phyloP scores from a whole-genome alignment of 1,140 invertebrate genomes.

The Globodera ellingtonae region DNA sequence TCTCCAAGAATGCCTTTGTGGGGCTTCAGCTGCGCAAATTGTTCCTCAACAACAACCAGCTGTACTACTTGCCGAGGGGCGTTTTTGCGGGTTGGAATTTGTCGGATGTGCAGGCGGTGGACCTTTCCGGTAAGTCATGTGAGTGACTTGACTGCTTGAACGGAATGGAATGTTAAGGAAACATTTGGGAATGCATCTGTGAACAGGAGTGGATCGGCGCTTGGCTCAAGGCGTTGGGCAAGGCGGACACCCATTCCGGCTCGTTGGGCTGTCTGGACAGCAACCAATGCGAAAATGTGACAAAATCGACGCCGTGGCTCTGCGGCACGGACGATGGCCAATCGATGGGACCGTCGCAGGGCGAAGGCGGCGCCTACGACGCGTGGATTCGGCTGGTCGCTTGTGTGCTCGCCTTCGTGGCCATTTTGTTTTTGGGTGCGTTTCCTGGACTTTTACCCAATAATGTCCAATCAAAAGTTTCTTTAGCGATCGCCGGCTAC shows the following conservation, averaged over 20 bases:
- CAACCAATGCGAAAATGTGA: slow-evolving; percentile 29
- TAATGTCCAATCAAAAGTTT: not conserved
- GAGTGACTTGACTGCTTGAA: too few species aligned
- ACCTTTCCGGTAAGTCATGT: slow-evolving; percentile 43
- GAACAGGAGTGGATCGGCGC: slow-evolving; percentile 57
- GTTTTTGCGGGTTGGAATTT: slow-evolving; percentile 51
- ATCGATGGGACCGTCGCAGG: slow-evolving; percentile 3
- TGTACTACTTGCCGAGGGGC: slow-evolving; percentile 55
- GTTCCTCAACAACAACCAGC: slow-evolving; percentile 53
- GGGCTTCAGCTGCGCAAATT: slow-evolving; percentile 49
- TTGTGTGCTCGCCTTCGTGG: slow-evolving; percentile 44
- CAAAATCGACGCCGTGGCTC: slow-evolving; percentile 16
- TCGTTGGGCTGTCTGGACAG: slow-evolving; percentile 49
- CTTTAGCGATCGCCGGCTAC: slow-evolving; percentile 36
- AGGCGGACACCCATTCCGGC: slow-evolving; percentile 48
- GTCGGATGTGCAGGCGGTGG: slow-evolving; percentile 48
- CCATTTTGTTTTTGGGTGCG: slow-evolving; percentile 35
- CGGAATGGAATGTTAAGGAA: slow-evolving; percentile 19
- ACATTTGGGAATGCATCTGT: slow-evolving; percentile 58
- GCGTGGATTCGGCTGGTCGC: slow-evolving; percentile 52
- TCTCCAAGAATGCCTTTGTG: slow-evolving; percentile 47
- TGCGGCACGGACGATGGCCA: not conserved
- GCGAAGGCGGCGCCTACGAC: slow-evolving; percentile 28
- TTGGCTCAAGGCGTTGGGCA: slow-evolving; percentile 53
- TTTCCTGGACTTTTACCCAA: not conserved